Conservation (phyloP, 2,113 vertebrate species). For the Regulus satrapa region DNA sequence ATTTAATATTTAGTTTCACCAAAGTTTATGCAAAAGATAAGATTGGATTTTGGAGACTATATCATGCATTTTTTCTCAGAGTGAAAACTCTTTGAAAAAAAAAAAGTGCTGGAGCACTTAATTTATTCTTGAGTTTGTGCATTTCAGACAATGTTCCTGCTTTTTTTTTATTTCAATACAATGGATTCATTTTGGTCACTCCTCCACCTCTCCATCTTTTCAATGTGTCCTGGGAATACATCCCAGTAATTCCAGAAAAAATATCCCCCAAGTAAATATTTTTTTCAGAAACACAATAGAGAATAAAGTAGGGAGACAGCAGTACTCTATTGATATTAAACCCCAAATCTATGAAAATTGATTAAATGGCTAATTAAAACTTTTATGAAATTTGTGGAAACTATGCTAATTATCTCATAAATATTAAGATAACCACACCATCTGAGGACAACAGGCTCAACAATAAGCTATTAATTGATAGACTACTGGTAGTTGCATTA, state of each 20-base stretch:
- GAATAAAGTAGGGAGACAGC: not conserved
- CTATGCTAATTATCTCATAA: not conserved
- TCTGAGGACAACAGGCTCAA: not conserved
- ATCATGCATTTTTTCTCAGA: not conserved
- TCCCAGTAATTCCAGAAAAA: not conserved
- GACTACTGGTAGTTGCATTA: not conserved
- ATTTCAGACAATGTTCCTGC: not conserved
- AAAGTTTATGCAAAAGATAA: not conserved
- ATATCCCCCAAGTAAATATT: not conserved
- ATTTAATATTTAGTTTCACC: not conserved
- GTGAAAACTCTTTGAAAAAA: not conserved
- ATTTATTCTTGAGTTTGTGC: not conserved
- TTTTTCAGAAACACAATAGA: not conserved
- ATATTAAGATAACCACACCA: not conserved
- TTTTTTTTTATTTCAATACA: not conserved
- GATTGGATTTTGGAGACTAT: not conserved
- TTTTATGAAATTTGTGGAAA: not conserved
- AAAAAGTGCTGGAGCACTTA: not conserved
- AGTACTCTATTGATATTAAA: not conserved
- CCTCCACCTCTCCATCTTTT: not conserved
- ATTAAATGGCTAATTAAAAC: not conserved
- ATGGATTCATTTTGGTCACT: not conserved
- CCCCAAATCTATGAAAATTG: not conserved
- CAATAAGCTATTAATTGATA: constrained; percentile 14
- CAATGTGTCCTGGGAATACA: not conserved